Base-by-base conservation (phyloP, 1,140 invertebrate genomes). In the Potamilus streckersoni region DNA sequence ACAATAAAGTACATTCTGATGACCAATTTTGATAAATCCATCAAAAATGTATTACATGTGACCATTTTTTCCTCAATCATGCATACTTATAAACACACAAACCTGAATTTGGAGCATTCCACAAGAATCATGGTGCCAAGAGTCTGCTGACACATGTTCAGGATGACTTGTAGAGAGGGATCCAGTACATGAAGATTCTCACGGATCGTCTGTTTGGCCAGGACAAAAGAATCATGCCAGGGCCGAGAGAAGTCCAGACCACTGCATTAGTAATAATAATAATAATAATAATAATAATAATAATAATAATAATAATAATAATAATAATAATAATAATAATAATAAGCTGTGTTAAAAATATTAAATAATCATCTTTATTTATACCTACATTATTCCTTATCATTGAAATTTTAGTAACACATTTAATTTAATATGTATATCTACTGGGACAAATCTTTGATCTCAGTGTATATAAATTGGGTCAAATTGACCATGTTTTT, bases 181-280 rank as follows among this genome's bases (percentile, higher is more conserved):
- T 90, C 85, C 17, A 90, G 77, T 38, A 88, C 80, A 72, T 90
- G 86, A 15, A 90, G 80, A 68, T 87, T 85, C n/a, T 84, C 76
- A 3, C 70, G 56, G 27, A 90, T 87, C 14, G 23, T 70, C 49
- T 86, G 82, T 23, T 80, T 82, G 11, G 82, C 69, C 13, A 76
- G 70, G 2, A 87, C 31, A 74, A 82, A 90, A 23, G 70, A 76
- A 60, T 88, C 79, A 75, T 89, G 88, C 89, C 89, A 90, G 17
- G 86, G 86, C 55, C 84, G 82, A 0, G 87, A 89, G 77, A 79
- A 90, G 78, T 90, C 88, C 27, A 90, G 63, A 23, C 89, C 88
- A 71, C 86, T 87, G 82, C n/a, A 82, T 79, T 31, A 78, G 16
- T 73, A 71, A 61, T 17, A 67, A 74, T n/a, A 14, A 49, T 49